Percentiles rank a stretch among this genome's conserved stretches.
phyloP scores from a whole-genome alignment of 2,797 vertebrate genomes.

The Alectoris magna region DNA sequence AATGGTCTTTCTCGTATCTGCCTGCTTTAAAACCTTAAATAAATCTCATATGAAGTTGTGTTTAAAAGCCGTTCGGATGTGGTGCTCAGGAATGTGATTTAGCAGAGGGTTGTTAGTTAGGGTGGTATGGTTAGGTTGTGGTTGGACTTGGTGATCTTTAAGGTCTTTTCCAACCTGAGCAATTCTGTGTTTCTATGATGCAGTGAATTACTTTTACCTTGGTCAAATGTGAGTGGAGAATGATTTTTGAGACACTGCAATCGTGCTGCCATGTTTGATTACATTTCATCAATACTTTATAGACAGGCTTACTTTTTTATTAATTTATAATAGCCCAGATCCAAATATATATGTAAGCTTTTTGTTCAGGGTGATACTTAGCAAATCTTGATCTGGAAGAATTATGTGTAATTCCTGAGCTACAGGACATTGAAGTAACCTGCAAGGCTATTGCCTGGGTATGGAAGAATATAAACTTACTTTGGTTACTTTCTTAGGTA shows the following conservation, averaged over 20 bases:
- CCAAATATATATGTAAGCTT: neutral
- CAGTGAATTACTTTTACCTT: neutral
- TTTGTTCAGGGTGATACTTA: neutral
- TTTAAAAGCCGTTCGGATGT: no score
- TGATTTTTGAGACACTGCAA: neutral
- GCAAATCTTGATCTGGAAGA: neutral
- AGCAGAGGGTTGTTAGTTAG: no score
- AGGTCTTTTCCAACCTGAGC: no score
- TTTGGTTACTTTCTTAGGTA: neutral
- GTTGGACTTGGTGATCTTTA: no score
- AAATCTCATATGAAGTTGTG: neutral
- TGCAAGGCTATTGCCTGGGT: neutral
- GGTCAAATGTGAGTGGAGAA: neutral
- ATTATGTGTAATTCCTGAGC: neutral
- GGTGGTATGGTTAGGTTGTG: no score
- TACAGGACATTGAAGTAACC: neutral
- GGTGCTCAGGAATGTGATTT: no score
- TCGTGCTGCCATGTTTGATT: neutral
- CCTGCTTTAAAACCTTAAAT: slow-evolving; percentile 1
- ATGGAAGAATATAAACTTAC: neutral
- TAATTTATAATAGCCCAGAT: neutral
- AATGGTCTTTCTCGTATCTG: neutral
- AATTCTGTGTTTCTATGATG: neutral
- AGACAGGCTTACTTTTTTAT: neutral
- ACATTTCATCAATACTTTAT: neutral